Conservation (phyloP, 2,797 vertebrate genomes). For the Halcyon chelicuti region DNA sequence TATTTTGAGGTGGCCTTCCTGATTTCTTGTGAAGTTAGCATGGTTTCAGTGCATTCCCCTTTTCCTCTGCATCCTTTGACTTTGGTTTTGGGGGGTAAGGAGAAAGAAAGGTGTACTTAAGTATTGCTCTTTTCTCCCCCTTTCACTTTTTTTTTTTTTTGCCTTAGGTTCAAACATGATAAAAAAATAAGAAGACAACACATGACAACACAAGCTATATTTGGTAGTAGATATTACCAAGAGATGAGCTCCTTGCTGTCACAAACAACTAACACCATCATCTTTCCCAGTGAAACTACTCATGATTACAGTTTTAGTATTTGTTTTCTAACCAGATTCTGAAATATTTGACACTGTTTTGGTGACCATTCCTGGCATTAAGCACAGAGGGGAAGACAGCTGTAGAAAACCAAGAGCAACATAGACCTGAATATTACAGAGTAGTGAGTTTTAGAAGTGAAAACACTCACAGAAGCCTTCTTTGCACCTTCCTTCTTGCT, state of each 20-base stretch:
- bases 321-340: not conserved
- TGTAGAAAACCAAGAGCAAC: not conserved
- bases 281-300: not conserved
- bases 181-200: not conserved
- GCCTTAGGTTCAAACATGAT: not conserved
- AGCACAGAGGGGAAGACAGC: not conserved
- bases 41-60: not conserved
- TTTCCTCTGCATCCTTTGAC: not conserved
- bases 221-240: not conserved
- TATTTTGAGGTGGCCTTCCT: not conserved
- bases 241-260: not conserved
- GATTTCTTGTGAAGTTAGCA: not conserved
- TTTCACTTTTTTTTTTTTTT: not conserved
- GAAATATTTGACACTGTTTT: not conserved
- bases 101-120: not conserved
- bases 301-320: not conserved
- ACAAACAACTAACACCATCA: not conserved
- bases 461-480: not conserved
- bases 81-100: not conserved
- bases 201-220: not conserved
- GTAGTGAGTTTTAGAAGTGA: not conserved
- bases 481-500: not conserved
- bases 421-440: not conserved
- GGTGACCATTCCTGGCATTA: not conserved
- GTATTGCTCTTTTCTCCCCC: not conserved